Evolutionary conservation across 2,113 vertebrate species (phyloP).

Genomic region (Pomatostomus ruficeps): DNA sequence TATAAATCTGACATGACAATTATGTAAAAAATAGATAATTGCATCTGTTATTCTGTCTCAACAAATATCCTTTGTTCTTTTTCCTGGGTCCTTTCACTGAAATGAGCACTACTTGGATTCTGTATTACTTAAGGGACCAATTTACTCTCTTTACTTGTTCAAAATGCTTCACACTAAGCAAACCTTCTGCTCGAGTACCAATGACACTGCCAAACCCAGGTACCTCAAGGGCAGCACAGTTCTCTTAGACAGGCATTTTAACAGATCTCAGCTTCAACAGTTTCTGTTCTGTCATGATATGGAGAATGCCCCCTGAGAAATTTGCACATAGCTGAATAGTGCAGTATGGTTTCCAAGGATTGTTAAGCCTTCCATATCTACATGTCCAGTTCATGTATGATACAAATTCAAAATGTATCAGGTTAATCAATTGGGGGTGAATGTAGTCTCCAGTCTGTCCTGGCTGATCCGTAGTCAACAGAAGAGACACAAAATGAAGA

Average conservation of each 20-base stretch:
- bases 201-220: background rate
- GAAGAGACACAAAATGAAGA: background rate
- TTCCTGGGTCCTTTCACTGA: background rate
- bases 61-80: background rate
- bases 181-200: background rate
- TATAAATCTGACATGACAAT: conserved; percentile 43
- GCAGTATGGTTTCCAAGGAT: background rate
- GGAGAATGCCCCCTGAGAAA: background rate
- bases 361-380: background rate
- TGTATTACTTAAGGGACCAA: background rate
- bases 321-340: background rate
- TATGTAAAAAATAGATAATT: conserved; percentile 49
- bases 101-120: background rate
- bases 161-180: background rate
- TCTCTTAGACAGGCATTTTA: background rate
- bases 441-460: background rate
- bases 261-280: background rate
- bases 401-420: background rate
- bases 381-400: background rate
- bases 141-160: background rate
- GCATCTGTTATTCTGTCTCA: conserved; percentile 29
- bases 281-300: background rate
- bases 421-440: background rate
- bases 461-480: background rate
- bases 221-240: background rate